Conservation (phyloP, 2,113 vertebrate genomes). For the Cairina moschata region DNA sequence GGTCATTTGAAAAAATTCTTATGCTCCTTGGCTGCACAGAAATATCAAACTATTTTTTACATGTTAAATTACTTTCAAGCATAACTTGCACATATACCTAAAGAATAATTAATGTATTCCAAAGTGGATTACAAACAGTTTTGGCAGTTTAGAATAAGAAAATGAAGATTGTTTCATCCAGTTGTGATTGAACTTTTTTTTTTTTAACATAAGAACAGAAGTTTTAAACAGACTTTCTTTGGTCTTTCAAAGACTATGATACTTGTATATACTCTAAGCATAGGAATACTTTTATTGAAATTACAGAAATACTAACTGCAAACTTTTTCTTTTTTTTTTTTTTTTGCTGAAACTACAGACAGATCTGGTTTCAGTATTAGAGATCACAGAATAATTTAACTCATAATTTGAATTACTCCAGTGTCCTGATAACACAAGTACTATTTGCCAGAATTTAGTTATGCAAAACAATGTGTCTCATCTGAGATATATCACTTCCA, state of each 20-base stretch:
- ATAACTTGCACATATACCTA: background rate
- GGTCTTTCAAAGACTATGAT: background rate
- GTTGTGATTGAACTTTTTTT: background rate
- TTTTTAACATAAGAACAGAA: background rate
- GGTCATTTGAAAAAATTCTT: background rate
- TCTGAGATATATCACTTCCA: slow-evolving; percentile 22
- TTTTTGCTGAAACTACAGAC: background rate
- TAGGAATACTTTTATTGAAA: background rate
- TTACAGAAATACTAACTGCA: background rate
- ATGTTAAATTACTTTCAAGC: background rate
- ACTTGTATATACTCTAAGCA: background rate
- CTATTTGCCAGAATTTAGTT: slow-evolving; percentile 1
- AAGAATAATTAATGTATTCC: background rate
- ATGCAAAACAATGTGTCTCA: slow-evolving; percentile 2
- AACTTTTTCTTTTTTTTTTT: background rate
- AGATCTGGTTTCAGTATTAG: background rate
- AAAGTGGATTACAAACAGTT: background rate
- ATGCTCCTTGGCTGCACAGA: background rate
- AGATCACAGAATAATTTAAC: slow-evolving; percentile 3
- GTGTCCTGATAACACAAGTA: slow-evolving; percentile 1
- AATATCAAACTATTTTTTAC: background rate
- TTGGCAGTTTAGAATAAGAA: background rate
- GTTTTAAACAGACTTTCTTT: background rate
- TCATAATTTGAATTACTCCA: slow-evolving; percentile 35
- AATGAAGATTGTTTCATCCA: background rate